A percentile compares a stretch with the other conserved stretches of the same genome.
These are phyloP conservation scores for Diplodus sargus DNA, from an alignment of 2,797 vertebrate genomes.

Conservation along the genomic window DNA sequence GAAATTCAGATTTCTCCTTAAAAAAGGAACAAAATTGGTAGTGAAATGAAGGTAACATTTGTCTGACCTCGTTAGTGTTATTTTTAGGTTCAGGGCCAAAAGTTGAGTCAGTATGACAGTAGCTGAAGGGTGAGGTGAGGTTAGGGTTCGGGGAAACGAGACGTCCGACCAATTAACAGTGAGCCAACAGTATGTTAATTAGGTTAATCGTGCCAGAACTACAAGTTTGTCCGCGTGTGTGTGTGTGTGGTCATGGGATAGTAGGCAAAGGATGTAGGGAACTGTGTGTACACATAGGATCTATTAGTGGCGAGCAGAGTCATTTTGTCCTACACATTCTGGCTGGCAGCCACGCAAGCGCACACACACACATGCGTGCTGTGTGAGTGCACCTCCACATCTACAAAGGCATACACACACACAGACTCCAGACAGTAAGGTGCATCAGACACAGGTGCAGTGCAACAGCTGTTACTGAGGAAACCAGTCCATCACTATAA, in stretches of 20 bases:
- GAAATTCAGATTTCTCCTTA: neutral
- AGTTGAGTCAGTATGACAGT: conserved; percentile 4
- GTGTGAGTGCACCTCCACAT: conserved; percentile 33
- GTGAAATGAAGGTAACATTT: neutral
- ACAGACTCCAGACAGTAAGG: conserved; percentile 57
- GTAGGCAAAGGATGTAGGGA: conserved; percentile 21
- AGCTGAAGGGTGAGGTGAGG: conserved; percentile 18
- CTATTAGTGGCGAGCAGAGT: conserved; percentile 36
- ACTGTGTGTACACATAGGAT: conserved; percentile 36
- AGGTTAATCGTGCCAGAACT: conserved; percentile 22
- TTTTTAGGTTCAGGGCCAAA: conserved; percentile 41
- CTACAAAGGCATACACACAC: conserved; percentile 42
- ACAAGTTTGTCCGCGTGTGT: neutral
- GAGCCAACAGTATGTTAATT: conserved; percentile 45
- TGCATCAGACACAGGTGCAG: conserved; percentile 73
- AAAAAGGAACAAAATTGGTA: conserved; percentile 16
- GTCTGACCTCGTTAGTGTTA: conserved; percentile 21
- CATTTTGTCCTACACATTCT: conserved; percentile 63
- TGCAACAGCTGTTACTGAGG: conserved; percentile 81
- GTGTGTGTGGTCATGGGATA: conserved; percentile 7
- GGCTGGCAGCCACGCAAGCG: conserved; percentile 37
- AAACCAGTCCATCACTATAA: conserved; percentile 84
- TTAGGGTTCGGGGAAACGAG: conserved; percentile 19
- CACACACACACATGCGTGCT: conserved; percentile 40
- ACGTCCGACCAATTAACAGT: conserved; percentile 28